Conservation (phyloP, 2,113 vertebrate genomes). For the Alexandromys fortis region DNA sequence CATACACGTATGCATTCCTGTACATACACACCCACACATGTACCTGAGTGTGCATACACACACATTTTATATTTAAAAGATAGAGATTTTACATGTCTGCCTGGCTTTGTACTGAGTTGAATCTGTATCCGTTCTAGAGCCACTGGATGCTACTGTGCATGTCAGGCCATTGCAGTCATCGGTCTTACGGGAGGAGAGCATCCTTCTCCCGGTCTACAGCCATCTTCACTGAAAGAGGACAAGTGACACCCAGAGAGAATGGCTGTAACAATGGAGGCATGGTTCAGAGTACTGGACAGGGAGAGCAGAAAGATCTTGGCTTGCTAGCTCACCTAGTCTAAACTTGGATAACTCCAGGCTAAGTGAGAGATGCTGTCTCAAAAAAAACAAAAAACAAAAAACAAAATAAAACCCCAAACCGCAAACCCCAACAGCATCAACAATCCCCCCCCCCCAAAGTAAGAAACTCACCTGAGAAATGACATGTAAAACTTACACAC, state of each 20-base stretch:
- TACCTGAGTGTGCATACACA: neutral
- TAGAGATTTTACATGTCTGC: accelerated
- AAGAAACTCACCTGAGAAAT: neutral
- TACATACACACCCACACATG: neutral
- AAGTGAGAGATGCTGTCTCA: neutral
- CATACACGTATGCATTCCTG: no score
- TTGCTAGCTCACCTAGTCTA: neutral
- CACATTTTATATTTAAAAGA: neutral
- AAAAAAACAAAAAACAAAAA: no score
- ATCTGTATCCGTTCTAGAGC: neutral
- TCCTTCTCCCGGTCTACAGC: neutral
- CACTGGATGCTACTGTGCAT: accelerated
- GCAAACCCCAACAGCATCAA: neutral
- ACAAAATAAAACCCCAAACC: neutral
- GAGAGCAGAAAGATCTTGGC: neutral
- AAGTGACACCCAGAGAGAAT: no score
- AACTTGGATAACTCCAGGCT: neutral
- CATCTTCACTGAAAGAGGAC: neutral
- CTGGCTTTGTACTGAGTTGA: neutral
- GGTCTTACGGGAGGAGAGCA: accelerated
- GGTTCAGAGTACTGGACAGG: accelerated
- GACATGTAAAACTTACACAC: neutral
- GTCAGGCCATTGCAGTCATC: neutral
- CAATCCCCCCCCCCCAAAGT: neutral
- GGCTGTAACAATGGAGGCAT: accelerated